These are phyloP conservation scores for Caenorhabditis sp. DNA, from an alignment of 2,888 invertebrate species.

Conservation along the genomic window DNA sequence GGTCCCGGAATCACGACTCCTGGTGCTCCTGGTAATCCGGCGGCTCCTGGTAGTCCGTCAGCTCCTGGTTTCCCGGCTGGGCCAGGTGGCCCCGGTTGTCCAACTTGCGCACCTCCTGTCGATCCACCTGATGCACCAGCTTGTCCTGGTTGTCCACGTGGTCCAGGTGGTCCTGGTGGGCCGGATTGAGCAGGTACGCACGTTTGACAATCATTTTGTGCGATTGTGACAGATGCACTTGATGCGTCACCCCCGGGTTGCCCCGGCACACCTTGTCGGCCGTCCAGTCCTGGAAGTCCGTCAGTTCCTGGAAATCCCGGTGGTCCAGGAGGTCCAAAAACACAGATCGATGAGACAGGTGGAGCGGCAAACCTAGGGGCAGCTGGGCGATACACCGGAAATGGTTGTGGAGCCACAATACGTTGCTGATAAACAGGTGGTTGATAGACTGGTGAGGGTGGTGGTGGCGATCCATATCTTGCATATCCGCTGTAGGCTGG, in stretches of 20 bases:
- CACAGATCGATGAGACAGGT: slow-evolving; percentile 27
- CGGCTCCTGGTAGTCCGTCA: slow-evolving; percentile 43
- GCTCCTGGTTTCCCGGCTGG: slow-evolving; percentile 45
- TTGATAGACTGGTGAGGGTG: slow-evolving; percentile 16
- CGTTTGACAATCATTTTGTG: slow-evolving; percentile 20
- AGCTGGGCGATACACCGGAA: slow-evolving; percentile 9
- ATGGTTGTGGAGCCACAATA: slow-evolving; percentile 11
- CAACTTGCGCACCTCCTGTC: slow-evolving; percentile 6
- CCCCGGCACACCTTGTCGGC: slow-evolving; percentile 32
- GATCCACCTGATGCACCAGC: slow-evolving; percentile 31
- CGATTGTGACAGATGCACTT: background rate
- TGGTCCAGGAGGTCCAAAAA: slow-evolving; percentile 53
- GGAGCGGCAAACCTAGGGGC: background rate
- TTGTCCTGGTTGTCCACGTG: slow-evolving; percentile 39
- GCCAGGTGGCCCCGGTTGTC: slow-evolving; percentile 52
- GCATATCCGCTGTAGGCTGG: slow-evolving; percentile 3
- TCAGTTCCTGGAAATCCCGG: slow-evolving; percentile 55
- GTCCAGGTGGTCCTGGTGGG: slow-evolving; percentile 48
- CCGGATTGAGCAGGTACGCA: slow-evolving; percentile 39
- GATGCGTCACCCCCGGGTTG: slow-evolving; percentile 29
- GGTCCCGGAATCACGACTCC: slow-evolving; percentile 33
- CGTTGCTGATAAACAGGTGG: slow-evolving; percentile 10
- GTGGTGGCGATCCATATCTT: slow-evolving; percentile 13
- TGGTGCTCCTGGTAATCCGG: slow-evolving; percentile 44
- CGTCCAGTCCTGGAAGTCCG: slow-evolving; percentile 40